A percentile compares a stretch with the other conserved stretches of the same genome.
phyloP scores from a whole-genome alignment of 2,113 vertebrate genomes.

The Planiliza haematocheilus region DNA sequence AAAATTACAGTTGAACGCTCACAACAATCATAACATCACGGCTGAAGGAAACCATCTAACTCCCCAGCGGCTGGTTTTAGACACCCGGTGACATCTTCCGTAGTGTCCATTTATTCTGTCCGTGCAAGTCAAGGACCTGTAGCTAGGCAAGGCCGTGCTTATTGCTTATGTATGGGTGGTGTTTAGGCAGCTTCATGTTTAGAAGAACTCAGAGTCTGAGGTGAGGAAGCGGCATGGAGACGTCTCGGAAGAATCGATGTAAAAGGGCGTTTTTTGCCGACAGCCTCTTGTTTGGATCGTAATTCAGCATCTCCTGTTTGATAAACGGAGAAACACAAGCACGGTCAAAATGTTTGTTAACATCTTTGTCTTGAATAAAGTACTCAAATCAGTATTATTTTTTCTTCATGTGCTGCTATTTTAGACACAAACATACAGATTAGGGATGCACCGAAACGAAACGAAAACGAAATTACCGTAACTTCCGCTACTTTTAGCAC shows the following conservation, averaged over 20 bases:
- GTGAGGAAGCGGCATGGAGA: conserved; percentile 91
- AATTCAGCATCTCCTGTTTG: conserved; percentile 92
- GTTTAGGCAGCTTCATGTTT: conserved; percentile 9
- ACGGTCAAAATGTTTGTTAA: background rate
- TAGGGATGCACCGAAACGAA: too few species aligned
- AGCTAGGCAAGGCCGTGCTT: conserved; percentile 23
- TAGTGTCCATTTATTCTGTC: conserved; percentile 46
- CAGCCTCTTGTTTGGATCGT: conserved; percentile 94
- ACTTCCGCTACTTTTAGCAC: too few species aligned
- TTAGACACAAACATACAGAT: background rate
- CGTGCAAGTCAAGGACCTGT: conserved; percentile 8
- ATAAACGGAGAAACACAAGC: background rate
- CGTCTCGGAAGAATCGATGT: conserved; percentile 94
- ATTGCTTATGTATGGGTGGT: conserved; percentile 36
- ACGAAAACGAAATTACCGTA: too few species aligned
- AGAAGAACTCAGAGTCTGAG: conserved; percentile 85
- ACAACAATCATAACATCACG: conserved; percentile 27
- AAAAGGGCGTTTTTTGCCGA: conserved; percentile 93
- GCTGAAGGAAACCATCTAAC: conserved; percentile 16
- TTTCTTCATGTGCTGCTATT: background rate
- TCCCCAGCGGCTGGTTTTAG: conserved; percentile 41
- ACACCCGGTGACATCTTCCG: conserved; percentile 21
- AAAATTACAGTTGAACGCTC: conserved; percentile 46
- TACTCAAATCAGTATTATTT: too few species aligned
- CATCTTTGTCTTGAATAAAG: background rate